phyloP scores from a whole-genome alignment of 2,888 invertebrate genomes.

The Baronia brevicornis region DNA sequence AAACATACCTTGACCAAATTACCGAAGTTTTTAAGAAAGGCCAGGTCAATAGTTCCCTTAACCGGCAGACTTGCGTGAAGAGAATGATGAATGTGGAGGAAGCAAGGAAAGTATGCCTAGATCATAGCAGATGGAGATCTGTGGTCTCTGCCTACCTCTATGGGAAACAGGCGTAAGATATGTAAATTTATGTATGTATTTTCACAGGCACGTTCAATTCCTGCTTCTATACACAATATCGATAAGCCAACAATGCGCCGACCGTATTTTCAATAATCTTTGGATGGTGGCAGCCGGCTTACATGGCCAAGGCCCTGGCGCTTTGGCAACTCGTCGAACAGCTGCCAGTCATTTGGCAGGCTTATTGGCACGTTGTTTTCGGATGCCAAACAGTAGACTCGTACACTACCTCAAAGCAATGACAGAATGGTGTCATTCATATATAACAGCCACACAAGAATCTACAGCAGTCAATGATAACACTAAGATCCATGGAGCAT shows the following conservation, averaged over 20 bases:
- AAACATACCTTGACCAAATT: too few species aligned
- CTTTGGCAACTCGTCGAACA: conserved; percentile 51
- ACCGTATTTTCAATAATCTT: conserved; percentile 48
- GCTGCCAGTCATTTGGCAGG: conserved; percentile 63
- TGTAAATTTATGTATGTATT: conserved; percentile 7
- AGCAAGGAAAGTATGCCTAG: too few species aligned
- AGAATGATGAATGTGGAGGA: too few species aligned
- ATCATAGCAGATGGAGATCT: too few species aligned
- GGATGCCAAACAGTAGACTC: conserved; percentile 54
- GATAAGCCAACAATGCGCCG: conserved; percentile 61
- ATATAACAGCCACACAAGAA: conserved; percentile 82
- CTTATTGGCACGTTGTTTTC: conserved; percentile 54
- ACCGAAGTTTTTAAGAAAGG: too few species aligned
- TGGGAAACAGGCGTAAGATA: too few species aligned
- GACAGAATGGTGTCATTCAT: conserved; percentile 89
- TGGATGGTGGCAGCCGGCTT: conserved; percentile 60
- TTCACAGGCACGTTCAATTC: conserved; percentile 66
- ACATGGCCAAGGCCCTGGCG: conserved; percentile 50
- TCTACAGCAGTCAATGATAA: conserved; percentile 43
- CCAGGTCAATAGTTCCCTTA: too few species aligned
- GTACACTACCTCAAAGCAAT: conserved; percentile 72
- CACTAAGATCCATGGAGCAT: conserved; percentile 85
- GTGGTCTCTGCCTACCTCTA: too few species aligned
- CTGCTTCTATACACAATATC: conserved; percentile 66
- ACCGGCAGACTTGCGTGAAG: too few species aligned